These are phyloP conservation scores for Sebastes minor DNA, from an alignment of 2,797 vertebrate species.

Conservation along the genomic window DNA sequence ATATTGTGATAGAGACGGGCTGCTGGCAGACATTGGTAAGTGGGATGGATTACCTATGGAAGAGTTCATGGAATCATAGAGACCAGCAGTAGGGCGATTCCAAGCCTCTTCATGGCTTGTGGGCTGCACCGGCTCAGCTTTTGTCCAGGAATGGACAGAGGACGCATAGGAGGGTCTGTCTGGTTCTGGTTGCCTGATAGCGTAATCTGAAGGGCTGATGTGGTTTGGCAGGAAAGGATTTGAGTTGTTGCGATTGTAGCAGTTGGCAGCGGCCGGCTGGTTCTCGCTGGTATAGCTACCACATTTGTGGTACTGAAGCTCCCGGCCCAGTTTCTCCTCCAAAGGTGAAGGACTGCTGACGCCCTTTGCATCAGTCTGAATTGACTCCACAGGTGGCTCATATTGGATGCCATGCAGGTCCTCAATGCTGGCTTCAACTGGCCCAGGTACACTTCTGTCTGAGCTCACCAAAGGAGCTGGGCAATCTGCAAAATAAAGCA, in stretches of 20 bases:
- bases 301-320: conserved; percentile 86
- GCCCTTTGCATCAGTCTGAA: conserved; percentile 64
- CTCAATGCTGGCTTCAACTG: conserved; percentile 81
- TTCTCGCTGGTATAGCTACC: conserved; percentile 84
- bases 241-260: background rate
- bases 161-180: conserved; percentile 47
- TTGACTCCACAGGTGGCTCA: background rate
- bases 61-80: conserved; percentile 23
- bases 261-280: conserved; percentile 30
- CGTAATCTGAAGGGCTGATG: background rate
- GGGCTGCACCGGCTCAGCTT: conserved; percentile 51
- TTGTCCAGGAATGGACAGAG: conserved; percentile 80
- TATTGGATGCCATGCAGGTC: conserved; percentile 65
- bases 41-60: background rate
- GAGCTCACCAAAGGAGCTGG: conserved; percentile 89
- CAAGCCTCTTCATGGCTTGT: conserved; percentile 27
- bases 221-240: conserved; percentile 17
- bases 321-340: conserved; percentile 87
- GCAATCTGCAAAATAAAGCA: conserved; percentile 75
- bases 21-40: conserved; percentile 48
- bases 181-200: conserved; percentile 26
- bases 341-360: conserved; percentile 45
- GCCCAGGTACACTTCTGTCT: conserved; percentile 57
- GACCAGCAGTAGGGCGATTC: background rate
- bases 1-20: conserved; percentile 27